Base-by-base conservation (phyloP, 2,888 invertebrate genomes). In the Ditylenchus weischeri region DNA sequence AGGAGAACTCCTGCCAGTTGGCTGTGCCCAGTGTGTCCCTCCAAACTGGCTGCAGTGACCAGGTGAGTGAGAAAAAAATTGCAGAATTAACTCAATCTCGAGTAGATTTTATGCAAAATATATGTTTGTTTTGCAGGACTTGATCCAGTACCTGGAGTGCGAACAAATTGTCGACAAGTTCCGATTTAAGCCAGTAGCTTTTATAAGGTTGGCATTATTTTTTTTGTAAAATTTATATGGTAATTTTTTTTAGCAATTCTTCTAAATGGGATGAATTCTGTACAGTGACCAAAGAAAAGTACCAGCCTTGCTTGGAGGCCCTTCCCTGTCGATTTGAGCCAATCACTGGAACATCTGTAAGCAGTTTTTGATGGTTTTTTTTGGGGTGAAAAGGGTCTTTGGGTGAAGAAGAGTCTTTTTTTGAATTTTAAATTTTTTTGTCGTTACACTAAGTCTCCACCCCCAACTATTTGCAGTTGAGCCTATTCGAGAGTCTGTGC, bases 241-340 rank as follows among this genome's bases (percentile, higher is more conserved):
- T 29, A 58, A 21, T 49, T 68, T 47, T 54, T 70, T 75, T 19
- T 62, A 74, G 76, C 29, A 75, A 80, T 59, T 71, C 71, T 29
- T 65, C 76, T n/a, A 68, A 74, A 66, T 76, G 75, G 74, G 75
- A 78, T 62, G 65, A 70, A 23, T 79, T 79, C 75, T 79, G 79
- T 57, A 23, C 48, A 19, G 71, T 72, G 62, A 73, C 76, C 68
- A 69, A 72, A 23, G 64, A 62, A 7, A 69, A 73, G 19, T 80
- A 79, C 65, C 66, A 69, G 49, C 78, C 77, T n/a, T 80, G 80
- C 57, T 59, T 80, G 43, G 47, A 66, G 23, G 58, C 50, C n/a
- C 47, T 69, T 29, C 23, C 38, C 29, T 69, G 69, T 36, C 65
- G 65, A 13, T 69, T 69, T 50, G 69, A 69, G 51, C 69, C 69